These are phyloP conservation scores for Dione vanillae DNA, from an alignment of 2,888 invertebrate species.

Conservation along the genomic window DNA sequence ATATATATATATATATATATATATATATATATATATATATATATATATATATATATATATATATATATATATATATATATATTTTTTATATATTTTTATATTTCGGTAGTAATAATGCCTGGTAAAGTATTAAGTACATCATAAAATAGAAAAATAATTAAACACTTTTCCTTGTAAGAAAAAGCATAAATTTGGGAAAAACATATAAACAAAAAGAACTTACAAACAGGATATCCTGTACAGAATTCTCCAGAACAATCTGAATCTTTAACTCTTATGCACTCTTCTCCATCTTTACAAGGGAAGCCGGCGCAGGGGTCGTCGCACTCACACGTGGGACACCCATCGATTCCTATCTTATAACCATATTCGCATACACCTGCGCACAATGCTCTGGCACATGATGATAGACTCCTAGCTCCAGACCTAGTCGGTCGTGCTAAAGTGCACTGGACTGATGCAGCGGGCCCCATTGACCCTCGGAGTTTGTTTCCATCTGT, in stretches of 20 bases:
- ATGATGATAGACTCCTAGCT: constrained; percentile 83
- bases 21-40: too few species aligned
- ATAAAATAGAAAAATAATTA: too few species aligned
- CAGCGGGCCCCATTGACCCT: constrained; percentile 91
- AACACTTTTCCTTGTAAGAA: too few species aligned
- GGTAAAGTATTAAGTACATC: too few species aligned
- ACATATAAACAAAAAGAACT: constrained; percentile 59
- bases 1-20: too few species aligned
- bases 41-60: too few species aligned
- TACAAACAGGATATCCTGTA: constrained; percentile 90
- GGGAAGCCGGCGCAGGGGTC: constrained; percentile 92
- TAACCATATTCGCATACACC: constrained; percentile 94
- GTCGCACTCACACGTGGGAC: constrained; percentile 93
- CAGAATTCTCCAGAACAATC: constrained; percentile 87
- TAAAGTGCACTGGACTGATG: constrained; percentile 86
- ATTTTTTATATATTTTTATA: too few species aligned
- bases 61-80: too few species aligned
- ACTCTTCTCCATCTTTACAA: constrained; percentile 89
- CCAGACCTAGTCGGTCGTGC: constrained; percentile 68
- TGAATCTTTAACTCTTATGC: constrained; percentile 88
- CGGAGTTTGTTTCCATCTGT: constrained; percentile 90
- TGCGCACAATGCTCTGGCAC: constrained; percentile 90
- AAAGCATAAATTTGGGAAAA: background rate
- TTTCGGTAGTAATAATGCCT: too few species aligned
- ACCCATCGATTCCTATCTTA: constrained; percentile 87